These are phyloP conservation scores for Hyphantria cunea DNA, from an alignment of 1,140 invertebrate species.

Conservation along the genomic window DNA sequence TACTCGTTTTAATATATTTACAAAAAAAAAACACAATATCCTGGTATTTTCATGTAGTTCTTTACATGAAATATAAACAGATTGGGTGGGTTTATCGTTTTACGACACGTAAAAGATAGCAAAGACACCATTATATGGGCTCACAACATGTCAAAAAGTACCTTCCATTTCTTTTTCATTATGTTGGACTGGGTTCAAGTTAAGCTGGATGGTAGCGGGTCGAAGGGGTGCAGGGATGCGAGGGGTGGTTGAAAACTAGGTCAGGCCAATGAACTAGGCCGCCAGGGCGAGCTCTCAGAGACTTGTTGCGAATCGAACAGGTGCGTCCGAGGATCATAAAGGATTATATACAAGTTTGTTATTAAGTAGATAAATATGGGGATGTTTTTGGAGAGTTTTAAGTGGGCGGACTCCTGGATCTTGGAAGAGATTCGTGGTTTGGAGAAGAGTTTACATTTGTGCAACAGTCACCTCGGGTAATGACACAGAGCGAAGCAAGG, in stretches of 20 bases:
- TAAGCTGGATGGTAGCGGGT: constrained; percentile 10
- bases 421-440: background rate
- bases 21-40: too few species aligned
- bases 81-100: constrained; percentile 2
- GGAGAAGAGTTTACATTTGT: background rate
- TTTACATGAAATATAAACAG: too few species aligned
- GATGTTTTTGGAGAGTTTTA: constrained; percentile 11
- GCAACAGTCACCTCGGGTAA: too few species aligned
- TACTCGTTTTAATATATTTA: too few species aligned
- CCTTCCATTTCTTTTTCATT: constrained; percentile 27
- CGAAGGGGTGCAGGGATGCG: constrained; percentile 5
- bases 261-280: constrained; percentile 43
- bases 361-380: constrained; percentile 20
- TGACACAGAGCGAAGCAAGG: too few species aligned
- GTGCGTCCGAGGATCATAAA: constrained; percentile 26
- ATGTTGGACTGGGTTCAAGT: constrained; percentile 19
- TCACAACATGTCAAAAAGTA: constrained; percentile 14
- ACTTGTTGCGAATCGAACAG: constrained; percentile 29
- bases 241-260: constrained; percentile 22
- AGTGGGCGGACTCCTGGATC: background rate
- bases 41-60: too few species aligned
- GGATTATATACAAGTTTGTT: constrained; percentile 27
- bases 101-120: constrained; percentile 11
- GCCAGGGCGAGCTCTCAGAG: constrained; percentile 15
- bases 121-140: constrained; percentile 10